Conservation (phyloP, 92 coral and sea anemone species). For the Palythoa grandiflora region DNA sequence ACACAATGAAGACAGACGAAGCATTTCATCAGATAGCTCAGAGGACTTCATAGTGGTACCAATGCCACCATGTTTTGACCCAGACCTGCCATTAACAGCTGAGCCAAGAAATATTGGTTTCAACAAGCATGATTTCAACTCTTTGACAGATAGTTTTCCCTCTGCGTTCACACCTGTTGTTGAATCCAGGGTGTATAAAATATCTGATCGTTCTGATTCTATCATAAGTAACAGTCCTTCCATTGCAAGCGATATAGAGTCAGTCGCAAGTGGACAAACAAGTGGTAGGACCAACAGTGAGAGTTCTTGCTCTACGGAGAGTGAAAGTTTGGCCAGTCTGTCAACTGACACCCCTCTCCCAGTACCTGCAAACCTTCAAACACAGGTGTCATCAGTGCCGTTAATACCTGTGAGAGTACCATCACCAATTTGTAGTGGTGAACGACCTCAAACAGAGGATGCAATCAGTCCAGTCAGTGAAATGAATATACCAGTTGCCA, state of each 20-base stretch:
- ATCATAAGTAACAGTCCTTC: not conserved
- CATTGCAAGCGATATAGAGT: slow-evolving; percentile 4
- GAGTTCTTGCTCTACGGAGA: slow-evolving; percentile 3
- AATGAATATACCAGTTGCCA: not conserved
- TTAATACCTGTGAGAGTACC: slow-evolving; percentile 1
- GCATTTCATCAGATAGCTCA: slow-evolving; percentile 72
- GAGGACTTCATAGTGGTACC: slow-evolving; percentile 91
- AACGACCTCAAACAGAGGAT: not conserved
- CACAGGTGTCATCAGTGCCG: slow-evolving; percentile 29
- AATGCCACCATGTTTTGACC: slow-evolving; percentile 93
- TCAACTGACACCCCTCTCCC: slow-evolving; percentile 10
- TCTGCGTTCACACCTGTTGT: not conserved
- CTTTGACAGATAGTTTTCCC: slow-evolving; percentile 3
- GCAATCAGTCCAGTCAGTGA: not conserved
- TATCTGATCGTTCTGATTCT: not conserved
- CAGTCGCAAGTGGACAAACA: not conserved
- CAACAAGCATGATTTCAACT: slow-evolving; percentile 50
- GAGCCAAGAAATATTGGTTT: slow-evolving; percentile 68
- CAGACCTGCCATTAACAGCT: slow-evolving; percentile 82
- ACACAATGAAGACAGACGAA: slow-evolving; percentile 54
- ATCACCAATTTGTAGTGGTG: not conserved
- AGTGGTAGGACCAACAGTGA: slow-evolving; percentile 17
- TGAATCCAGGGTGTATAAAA: not conserved
- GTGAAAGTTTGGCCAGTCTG: slow-evolving; percentile 42
- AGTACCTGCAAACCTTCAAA: slow-evolving; percentile 1